Percentiles rank a stretch among this genome's conserved stretches.
phyloP scores from a whole-genome alignment of 2,113 vertebrate species.

The Myrmecophaga tridactyla region DNA sequence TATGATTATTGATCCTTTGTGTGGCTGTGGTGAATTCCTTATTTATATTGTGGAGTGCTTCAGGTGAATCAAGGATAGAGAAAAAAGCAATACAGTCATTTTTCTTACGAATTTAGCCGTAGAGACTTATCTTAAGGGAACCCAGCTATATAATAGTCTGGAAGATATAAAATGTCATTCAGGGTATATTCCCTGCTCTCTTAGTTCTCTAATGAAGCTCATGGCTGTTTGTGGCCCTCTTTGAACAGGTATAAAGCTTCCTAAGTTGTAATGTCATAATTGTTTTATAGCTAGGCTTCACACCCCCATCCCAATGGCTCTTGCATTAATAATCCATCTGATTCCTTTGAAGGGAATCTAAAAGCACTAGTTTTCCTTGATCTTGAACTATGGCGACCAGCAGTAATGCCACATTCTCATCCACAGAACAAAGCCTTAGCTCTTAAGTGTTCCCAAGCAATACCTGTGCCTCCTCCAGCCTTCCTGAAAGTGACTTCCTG shows the following conservation, averaged over 20 bases:
- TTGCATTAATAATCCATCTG: accelerated
- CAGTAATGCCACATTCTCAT: accelerated
- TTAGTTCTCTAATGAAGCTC: not conserved
- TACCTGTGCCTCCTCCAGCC: not conserved
- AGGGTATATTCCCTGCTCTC: not conserved
- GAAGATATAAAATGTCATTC: not conserved
- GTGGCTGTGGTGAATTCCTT: not conserved
- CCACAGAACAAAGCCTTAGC: not conserved
- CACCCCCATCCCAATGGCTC: accelerated
- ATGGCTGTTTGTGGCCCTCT: accelerated
- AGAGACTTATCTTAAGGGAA: not conserved
- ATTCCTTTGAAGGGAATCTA: not conserved
- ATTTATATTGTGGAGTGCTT: not conserved
- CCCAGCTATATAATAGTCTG: no score
- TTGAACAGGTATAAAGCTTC: not conserved
- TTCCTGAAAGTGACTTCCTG: not conserved
- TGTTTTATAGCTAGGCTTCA: accelerated
- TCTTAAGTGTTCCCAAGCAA: no score
- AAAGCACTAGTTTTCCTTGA: not conserved
- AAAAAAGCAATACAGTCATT: not conserved
- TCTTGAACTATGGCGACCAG: not conserved
- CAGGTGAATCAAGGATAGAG: no score
- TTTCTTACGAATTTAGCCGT: not conserved
- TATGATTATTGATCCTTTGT: not conserved
- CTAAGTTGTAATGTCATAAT: accelerated